Percentiles rank a stretch among this genome's conserved stretches.
Evolutionary conservation across 2,888 invertebrate species (phyloP).

Genomic region (Orchestes rusci): DNA sequence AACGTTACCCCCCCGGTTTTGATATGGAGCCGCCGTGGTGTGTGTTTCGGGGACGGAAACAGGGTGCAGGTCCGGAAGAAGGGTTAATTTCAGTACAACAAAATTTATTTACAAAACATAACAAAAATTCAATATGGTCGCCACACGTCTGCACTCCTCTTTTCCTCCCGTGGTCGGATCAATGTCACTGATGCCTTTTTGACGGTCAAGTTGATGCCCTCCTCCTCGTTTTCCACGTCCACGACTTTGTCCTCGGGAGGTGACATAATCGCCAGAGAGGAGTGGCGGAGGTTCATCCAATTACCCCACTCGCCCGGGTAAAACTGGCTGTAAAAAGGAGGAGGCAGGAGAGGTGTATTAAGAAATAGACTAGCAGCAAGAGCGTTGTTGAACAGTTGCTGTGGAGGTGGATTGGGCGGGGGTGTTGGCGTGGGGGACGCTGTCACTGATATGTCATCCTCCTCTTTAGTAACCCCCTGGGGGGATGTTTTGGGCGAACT

Average conservation of each 20-base stretch:
- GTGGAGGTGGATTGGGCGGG: constrained; percentile 42
- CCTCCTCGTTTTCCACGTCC: constrained; percentile 19
- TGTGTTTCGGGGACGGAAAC: constrained; percentile 21
- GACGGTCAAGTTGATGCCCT: constrained; percentile 40
- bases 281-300: constrained; percentile 50
- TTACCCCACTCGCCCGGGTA: constrained; percentile 61
- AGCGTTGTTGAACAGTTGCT: constrained; percentile 49
- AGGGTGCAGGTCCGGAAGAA: constrained; percentile 13
- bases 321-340: constrained; percentile 69
- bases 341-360: constrained; percentile 66
- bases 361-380: constrained; percentile 66
- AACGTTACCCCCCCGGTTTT: constrained; percentile 34
- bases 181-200: constrained; percentile 41
- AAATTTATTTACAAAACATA: constrained; percentile 5
- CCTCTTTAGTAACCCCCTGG: constrained; percentile 34
- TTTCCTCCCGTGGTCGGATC: constrained; percentile 34
- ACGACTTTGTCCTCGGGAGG: constrained; percentile 32
- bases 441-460: constrained; percentile 55
- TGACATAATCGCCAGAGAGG: constrained; percentile 24
- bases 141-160: constrained; percentile 65
- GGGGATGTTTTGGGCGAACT: constrained; percentile 60
- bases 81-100: neutral
- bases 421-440: constrained; percentile 55
- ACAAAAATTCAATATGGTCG: constrained; percentile 55
- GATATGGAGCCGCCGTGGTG: constrained; percentile 23